Base-by-base conservation (phyloP, 2,113 vertebrate species). In the Solea senegalensis region DNA sequence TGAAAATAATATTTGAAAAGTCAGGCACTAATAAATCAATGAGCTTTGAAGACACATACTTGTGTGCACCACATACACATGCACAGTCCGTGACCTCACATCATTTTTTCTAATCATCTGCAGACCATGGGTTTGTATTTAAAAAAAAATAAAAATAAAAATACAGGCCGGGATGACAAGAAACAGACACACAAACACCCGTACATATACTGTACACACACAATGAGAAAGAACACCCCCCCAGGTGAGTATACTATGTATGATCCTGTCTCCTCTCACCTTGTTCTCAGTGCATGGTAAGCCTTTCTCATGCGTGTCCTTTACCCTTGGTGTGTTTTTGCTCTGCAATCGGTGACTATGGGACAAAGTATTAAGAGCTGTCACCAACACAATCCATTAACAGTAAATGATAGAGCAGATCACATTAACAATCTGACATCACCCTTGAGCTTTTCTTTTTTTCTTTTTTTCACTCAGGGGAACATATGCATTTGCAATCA, bases 261-360 rank as follows among this genome's bases (percentile, higher is more conserved):
- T 13, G 54, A n/a, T 13, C 68, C 21, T 27, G 59, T 53, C 34
- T 1, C 40, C 48, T 55, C 70, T 78, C 73, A 89, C 87, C 90
- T 90, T 80, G 60, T 65, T 71, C 72, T 91, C 88, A 90, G 81
- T 89, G 85, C 90, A 89, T 86, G 79, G 83, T 82, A 71, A 76
- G 60, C 55, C 55, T 72, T 71, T 82, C 69, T 84, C 71, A 84
- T 28, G 59, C 13, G 68, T 84, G 76, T 83, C 67, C 59, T 84
- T 83, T 66, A 69, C 73, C 50, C 72, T 60, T 1, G 41, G 66
- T 67, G 64, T 50, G 70, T 59, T 77, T 34, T 77, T 8, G 41
- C 59, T 66, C 56, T 44, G 1, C 65, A 62, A 61, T 71, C 9
- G 3, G 43, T 66, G 50, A 27, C 86, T 86, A 9, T 13, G 43